Base-by-base conservation (phyloP, 2,113 vertebrate genomes). In the Callochromis pleurospilus region DNA sequence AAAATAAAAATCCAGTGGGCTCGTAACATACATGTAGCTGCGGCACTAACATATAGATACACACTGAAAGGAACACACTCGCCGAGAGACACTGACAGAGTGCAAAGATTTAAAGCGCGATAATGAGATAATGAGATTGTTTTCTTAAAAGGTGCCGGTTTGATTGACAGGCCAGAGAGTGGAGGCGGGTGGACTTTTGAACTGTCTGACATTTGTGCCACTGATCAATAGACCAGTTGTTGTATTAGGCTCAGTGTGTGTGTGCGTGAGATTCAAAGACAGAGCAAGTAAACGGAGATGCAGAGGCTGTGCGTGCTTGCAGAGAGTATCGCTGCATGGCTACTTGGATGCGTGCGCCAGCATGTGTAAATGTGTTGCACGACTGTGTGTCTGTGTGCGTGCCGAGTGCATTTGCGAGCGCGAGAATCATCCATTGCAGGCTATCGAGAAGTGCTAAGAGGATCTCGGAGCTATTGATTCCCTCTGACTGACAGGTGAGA, bases 161-260 rank as follows among this genome's bases (percentile, higher is more conserved):
- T 93, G 94, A 95, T 26, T 88, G 94, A 93, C 92, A 87, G 86
- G 29, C 42, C 12, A 31, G 81, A 11, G 82, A 40, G 79, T 36
- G 11, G 40, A 33, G 6, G 42, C 26, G 29, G n/a, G 60, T 13
- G 36, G 83, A 89, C 89, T 94, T 94, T 55, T 75, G 82, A 92
- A 93, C 91, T 84, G 87, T 85, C 88, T 86, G 89, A 93, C 93
- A 92, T 93, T 93, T 80, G 90, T 88, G 84, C 70, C 2, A 80
- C 68, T 82, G 88, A 93, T 95, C 95, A 94, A 94, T 95, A 93
- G 93, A 90, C 38, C 80, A 80, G 84, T 95, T 95, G 93, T 95
- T 93, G 92, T 87, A 89, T 93, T 91, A 84, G 79, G 29, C 19
- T 55, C 24, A 75, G 90, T 79, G 81, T 54, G 85, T 82, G 80